Percentiles rank a stretch among this genome's conserved stretches.
Evolutionary conservation across 2,113 vertebrate species (phyloP).

Genomic region (Oxygymnocypris stewartii): DNA sequence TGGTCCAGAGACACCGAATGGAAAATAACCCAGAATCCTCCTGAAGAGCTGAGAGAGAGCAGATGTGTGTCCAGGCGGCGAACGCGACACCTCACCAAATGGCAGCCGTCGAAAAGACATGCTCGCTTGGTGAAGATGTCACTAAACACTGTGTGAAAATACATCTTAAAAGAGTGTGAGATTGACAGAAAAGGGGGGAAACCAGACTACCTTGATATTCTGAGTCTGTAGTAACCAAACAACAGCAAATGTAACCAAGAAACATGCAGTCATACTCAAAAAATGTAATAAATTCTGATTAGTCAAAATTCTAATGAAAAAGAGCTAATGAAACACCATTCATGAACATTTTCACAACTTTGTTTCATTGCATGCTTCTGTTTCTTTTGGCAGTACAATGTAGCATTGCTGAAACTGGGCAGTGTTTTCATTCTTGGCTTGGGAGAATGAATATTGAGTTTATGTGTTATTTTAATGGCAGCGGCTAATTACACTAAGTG

Average conservation of each 20-base stretch:
- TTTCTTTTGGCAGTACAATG: neutral
- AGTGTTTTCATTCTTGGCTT: neutral
- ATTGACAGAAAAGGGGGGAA: neutral
- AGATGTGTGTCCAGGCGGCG: too few relatives aligned
- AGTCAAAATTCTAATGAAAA: neutral
- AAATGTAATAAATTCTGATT: neutral
- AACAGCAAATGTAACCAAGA: neutral
- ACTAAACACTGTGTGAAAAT: neutral
- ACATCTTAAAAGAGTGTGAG: neutral
- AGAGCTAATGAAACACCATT: neutral
- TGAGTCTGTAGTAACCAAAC: neutral
- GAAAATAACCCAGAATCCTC: neutral
- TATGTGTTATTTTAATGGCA: neutral
- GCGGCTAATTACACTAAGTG: too few relatives aligned
- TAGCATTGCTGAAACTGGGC: neutral
- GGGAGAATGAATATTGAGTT: neutral
- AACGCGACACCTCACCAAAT: slow-evolving; percentile 6
- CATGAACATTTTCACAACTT: neutral
- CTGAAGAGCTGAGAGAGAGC: neutral
- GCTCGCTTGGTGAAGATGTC: neutral
- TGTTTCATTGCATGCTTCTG: neutral
- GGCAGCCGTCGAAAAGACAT: neutral
- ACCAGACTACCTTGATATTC: neutral
- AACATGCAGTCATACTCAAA: too few relatives aligned
- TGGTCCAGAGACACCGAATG: neutral